A percentile compares a stretch with the other conserved stretches of the same genome.
These are phyloP conservation scores for Tauraco erythrolophus DNA, from an alignment of 2,113 vertebrate genomes.

Conservation along the genomic window DNA sequence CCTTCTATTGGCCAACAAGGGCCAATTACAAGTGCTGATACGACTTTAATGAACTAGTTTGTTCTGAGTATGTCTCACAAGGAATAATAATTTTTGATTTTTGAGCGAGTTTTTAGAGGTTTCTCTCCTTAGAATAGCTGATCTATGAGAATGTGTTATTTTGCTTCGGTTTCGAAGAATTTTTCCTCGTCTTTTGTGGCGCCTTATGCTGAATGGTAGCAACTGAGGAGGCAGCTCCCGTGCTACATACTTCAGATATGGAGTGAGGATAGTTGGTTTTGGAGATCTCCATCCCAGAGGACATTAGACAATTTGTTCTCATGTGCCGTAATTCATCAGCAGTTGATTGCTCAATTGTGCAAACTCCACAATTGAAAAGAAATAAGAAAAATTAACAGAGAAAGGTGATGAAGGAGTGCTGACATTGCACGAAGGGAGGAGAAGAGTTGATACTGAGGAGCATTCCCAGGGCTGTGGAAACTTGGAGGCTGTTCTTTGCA, in stretches of 20 bases:
- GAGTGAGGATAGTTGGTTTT: not conserved
- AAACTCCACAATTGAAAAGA: not conserved
- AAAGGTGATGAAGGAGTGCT: not conserved
- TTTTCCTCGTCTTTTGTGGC: not conserved
- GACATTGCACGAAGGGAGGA: not conserved
- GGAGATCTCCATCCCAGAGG: not conserved
- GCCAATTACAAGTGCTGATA: slow-evolving; percentile 43
- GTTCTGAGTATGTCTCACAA: slow-evolving; percentile 76
- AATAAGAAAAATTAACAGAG: not conserved
- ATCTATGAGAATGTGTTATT: not conserved
- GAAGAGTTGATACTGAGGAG: not conserved
- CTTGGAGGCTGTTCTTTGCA: not conserved
- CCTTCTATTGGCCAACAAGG: slow-evolving; percentile 66
- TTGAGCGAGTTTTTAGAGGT: not conserved
- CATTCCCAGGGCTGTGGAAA: not conserved
- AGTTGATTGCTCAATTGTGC: not conserved
- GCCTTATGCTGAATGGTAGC: not conserved
- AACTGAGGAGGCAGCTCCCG: not conserved
- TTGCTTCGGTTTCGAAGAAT: not conserved
- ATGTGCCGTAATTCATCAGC: not conserved
- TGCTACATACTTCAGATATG: fast-evolving
- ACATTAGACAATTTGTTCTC: not conserved
- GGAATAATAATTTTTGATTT: slow-evolving; percentile 58
- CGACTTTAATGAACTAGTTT: slow-evolving; percentile 82
- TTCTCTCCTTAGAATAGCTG: not conserved